Evolutionary conservation across 2,888 invertebrate species (phyloP), one percentile per base, ranked within the genome.

Genomic region (Clusia tigrina): DNA sequence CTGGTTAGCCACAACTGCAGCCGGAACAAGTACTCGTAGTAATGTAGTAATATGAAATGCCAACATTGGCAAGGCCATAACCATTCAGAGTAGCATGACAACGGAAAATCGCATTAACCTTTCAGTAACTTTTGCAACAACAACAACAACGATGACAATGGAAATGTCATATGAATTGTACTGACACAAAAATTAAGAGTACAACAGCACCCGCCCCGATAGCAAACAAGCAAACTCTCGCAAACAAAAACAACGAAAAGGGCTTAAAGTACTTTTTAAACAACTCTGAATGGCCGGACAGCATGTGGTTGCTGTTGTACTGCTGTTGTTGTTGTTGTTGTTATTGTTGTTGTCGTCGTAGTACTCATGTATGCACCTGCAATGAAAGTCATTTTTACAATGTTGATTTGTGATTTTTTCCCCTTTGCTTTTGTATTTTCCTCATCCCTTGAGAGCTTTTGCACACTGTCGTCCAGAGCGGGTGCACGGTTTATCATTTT

Each of bases 331-430:
- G 32, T 10, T 56, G 23, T 38, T 15, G 1, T 46, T 46, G 46
- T 38, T 17, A 51, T 60, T 25, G 15, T 48, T 23, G 58, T 53
- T 59, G 59, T 20, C 18, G 22, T 37, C 37, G 18, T 57, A 23
- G 22, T 3, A n/a, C 46, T 42, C 15, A 18, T 32, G 20, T 32
- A 20, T 26, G 15, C 37, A 15, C 24, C 57, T 42, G 57, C 20
- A 57, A 20, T 18, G 23, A 1, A 18, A 24, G 23, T 15, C 46
- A 42, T 25, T 25, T 51, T 38, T 20, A 20, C n/a, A n/a, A n/a
- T n/a, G n/a, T n/a, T n/a, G n/a, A n/a, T n/a, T n/a, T n/a, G n/a
- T 12, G 32, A 32, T 42, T 42, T 42, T 42, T 42, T 42, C 42
- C 10, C 42, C 3, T 2, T 42, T 42, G 42, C n/a, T 32, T 32